Conservation (phyloP, 2,797 vertebrate species). For the Scarus forsteni region DNA sequence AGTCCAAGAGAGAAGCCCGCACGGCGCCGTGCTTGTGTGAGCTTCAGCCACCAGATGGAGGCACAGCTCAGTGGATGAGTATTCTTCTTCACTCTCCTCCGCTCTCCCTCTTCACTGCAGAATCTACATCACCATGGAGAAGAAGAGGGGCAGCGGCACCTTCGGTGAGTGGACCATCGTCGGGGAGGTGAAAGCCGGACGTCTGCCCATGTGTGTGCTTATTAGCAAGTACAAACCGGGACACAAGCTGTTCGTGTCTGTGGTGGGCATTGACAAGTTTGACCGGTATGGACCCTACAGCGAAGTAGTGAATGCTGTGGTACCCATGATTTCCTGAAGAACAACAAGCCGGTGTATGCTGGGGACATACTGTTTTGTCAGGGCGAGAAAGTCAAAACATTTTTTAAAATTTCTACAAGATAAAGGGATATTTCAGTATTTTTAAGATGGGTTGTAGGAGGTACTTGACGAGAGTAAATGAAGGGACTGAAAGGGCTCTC, state of each 20-base stretch:
- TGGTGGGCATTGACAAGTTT: conserved; percentile 75
- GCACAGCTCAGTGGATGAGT: neutral
- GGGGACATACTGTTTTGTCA: too few relatives aligned
- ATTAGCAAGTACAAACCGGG: conserved; percentile 65
- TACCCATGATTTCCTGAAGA: conserved; percentile 37
- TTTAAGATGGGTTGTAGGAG: too few relatives aligned
- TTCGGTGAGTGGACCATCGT: conserved; percentile 68
- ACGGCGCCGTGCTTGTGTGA: neutral
- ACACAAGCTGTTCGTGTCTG: conserved; percentile 69
- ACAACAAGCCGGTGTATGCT: too few relatives aligned
- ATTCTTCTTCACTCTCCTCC: neutral
- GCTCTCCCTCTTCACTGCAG: conserved; percentile 37
- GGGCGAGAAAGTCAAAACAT: too few relatives aligned
- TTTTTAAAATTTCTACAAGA: too few relatives aligned
- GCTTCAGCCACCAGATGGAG: conserved; percentile 14
- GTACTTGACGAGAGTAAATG: too few relatives aligned
- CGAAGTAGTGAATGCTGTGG: conserved; percentile 33
- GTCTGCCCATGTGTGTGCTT: conserved; percentile 77
- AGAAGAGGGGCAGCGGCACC: conserved; percentile 44
- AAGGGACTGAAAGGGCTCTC: too few relatives aligned
- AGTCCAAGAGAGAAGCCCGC: neutral
- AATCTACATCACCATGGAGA: conserved; percentile 63
- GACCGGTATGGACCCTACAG: conserved; percentile 72
- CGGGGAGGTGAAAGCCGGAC: conserved; percentile 58
- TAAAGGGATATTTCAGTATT: too few relatives aligned